phyloP scores from a whole-genome alignment of 2,888 invertebrate genomes.

The Ctena decussata region DNA sequence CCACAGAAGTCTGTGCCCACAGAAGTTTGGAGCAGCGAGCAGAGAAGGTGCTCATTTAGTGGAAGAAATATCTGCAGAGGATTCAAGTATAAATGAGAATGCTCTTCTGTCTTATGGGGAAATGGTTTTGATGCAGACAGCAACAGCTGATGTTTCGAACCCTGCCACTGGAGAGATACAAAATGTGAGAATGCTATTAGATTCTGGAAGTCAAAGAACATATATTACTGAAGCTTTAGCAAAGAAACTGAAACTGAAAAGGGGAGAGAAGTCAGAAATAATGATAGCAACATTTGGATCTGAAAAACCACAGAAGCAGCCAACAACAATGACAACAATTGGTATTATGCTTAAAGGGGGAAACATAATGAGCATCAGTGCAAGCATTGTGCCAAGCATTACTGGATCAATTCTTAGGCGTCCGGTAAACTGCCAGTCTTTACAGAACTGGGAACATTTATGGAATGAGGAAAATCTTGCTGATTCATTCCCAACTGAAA shows the following conservation, averaged over 20 bases:
- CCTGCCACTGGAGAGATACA: not conserved
- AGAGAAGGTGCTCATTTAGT: not conserved
- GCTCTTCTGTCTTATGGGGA: conserved; percentile 14
- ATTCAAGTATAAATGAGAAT: conserved; percentile 29
- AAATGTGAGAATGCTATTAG: conserved; percentile 15
- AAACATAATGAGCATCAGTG: conserved; percentile 1
- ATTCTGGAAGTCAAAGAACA: conserved; percentile 26
- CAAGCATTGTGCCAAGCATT: conserved; percentile 22
- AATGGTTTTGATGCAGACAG: conserved; percentile 20
- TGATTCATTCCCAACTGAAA: not conserved
- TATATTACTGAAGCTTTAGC: conserved; percentile 23
- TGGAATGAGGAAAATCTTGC: conserved; percentile 8
- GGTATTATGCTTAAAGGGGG: conserved; percentile 11
- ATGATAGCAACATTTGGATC: not conserved
- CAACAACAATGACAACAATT: conserved; percentile 5
- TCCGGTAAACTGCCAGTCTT: not conserved
- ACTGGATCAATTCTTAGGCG: not conserved
- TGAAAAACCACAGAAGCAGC: not conserved
- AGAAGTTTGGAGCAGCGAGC: not conserved
- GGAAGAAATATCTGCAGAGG: conserved; percentile 1
- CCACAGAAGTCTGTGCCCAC: not conserved
- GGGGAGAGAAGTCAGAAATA: not conserved
- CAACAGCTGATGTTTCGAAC: conserved; percentile 26
- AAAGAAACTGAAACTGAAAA: not conserved
- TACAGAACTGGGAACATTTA: not conserved